Conservation (phyloP, 2,888 invertebrate species). For the Trichopria drosophilae region DNA sequence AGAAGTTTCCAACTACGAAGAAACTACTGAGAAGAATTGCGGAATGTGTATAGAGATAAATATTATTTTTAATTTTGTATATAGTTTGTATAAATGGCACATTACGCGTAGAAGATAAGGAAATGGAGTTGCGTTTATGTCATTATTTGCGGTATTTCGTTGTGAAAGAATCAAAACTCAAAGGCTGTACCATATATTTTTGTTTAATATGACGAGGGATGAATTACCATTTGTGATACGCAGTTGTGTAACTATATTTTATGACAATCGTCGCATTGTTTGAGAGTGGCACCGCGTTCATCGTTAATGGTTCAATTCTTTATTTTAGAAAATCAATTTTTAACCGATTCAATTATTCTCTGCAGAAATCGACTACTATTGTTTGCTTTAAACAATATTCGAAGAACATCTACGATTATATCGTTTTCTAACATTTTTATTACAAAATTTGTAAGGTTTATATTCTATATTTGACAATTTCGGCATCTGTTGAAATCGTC, state of each 20-base stretch:
- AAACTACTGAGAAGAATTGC: constrained; percentile 16
- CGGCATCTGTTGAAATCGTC: not conserved
- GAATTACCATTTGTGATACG: too few relatives aligned
- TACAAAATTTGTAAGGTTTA: not conserved
- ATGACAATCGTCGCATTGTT: too few relatives aligned
- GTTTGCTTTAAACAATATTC: not conserved
- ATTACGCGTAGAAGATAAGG: constrained; percentile 8
- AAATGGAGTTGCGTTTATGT: constrained; percentile 1
- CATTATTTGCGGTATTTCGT: constrained; percentile 8
- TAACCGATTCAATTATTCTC: too few relatives aligned
- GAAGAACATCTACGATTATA: not conserved
- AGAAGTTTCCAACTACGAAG: constrained; percentile 2
- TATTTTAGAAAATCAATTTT: too few relatives aligned
- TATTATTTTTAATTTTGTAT: constrained; percentile 39
- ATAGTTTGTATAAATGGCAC: constrained; percentile 39
- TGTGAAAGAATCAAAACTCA: too few relatives aligned
- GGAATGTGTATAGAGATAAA: constrained; percentile 28
- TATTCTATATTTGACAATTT: not conserved
- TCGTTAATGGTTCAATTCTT: too few relatives aligned
- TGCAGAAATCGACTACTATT: too few relatives aligned
- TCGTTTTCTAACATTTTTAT: not conserved
- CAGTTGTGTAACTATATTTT: too few relatives aligned
- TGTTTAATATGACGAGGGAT: too few relatives aligned
- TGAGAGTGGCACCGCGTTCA: too few relatives aligned
- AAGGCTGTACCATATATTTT: too few relatives aligned